Base-by-base conservation (phyloP, 2,888 invertebrate genomes). In the Rhodophaea formosa region DNA sequence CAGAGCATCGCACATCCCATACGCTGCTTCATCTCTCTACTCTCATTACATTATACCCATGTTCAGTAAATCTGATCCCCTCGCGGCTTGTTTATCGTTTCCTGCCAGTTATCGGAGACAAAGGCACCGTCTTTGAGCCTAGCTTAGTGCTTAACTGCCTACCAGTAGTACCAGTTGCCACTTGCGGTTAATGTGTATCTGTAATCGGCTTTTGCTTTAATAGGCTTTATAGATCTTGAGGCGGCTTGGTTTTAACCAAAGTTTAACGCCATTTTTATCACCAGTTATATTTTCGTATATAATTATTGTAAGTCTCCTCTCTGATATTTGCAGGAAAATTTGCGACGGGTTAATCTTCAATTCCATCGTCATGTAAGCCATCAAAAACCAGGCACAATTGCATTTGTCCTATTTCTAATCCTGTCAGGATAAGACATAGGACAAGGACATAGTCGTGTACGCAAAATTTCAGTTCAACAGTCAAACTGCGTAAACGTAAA, bases 61-160 rank as follows among this genome's bases (percentile, higher is more conserved):
- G 17, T 51, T 45, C 30, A 29, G 42, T 45, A 45, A 54, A 55
- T 55, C 85, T 83, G 84, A 87, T 87, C 77, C 81, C 80, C 82
- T 86, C 79, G 75, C 77, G 81, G 80, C 80, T 75, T 74, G 74
- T 79, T 82, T 82, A 82, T 82, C 80, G 76, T 79, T 86, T 86
- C 85, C 87, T 83, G 80, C 79, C 82, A 59, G 77, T 67, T 82
- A 82, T 82, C 79, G 73, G 68, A 71, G 71, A 79, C 80, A 80
- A 84, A 84, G 79, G 79, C 61, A 74, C 80, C 82, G 81, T 73
- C 80, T 64, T 60, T 10, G 65, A 51, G 51, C 32, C 49, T 49
- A 32, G 49, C 39, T 35, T 51, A 35, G 17, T 51, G 51, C 51
- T 17, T 51, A 51, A 35, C 61, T 63, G n/a, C 39, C n/a, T 63